A percentile compares a stretch with the other conserved stretches of the same genome.
These are phyloP conservation scores for Sitodiplosis mosellana DNA, from an alignment of 1,140 invertebrate species.

Conservation along the genomic window DNA sequence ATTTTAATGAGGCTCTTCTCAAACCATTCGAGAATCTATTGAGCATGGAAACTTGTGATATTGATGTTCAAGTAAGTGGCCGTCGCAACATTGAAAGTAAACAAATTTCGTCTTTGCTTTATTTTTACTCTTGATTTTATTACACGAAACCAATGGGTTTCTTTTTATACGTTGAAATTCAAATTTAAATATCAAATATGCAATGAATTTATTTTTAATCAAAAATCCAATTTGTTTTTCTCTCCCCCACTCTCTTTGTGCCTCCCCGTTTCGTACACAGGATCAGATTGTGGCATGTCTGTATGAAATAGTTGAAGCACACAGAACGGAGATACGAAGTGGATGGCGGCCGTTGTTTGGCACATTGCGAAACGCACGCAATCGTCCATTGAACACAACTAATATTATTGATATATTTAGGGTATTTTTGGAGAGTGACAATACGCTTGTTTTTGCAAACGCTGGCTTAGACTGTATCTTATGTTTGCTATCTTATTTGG, in stretches of 20 bases:
- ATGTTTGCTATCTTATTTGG: slow-evolving; percentile 50
- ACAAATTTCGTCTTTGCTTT: no score
- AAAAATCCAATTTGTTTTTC: slow-evolving; percentile 1
- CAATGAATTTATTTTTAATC: no score
- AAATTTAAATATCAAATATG: no score
- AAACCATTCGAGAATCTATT: slow-evolving; percentile 90
- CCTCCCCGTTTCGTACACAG: slow-evolving; percentile 15
- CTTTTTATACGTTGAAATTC: no score
- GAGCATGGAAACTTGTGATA: slow-evolving; percentile 78
- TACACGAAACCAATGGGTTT: no score
- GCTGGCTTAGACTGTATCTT: slow-evolving; percentile 83
- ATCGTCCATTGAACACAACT: slow-evolving; percentile 35
- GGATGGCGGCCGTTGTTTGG: slow-evolving; percentile 87
- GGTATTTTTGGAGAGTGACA: slow-evolving; percentile 80
- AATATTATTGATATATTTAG: slow-evolving; percentile 80
- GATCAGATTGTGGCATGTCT: slow-evolving; percentile 84
- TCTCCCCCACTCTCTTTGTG: slow-evolving; percentile 1
- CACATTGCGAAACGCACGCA: slow-evolving; percentile 62
- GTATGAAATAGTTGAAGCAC: slow-evolving; percentile 88
- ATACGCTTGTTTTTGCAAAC: slow-evolving; percentile 82
- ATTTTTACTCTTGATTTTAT: no score
- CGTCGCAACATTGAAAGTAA: no score
- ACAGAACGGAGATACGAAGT: slow-evolving; percentile 75
- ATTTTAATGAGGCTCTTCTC: slow-evolving; percentile 86
- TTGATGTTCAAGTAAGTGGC: slow-evolving; percentile 70